Evolutionary conservation across 2,113 vertebrate genomes (phyloP).

Genomic region (Pseudorectes ferrugineus): DNA sequence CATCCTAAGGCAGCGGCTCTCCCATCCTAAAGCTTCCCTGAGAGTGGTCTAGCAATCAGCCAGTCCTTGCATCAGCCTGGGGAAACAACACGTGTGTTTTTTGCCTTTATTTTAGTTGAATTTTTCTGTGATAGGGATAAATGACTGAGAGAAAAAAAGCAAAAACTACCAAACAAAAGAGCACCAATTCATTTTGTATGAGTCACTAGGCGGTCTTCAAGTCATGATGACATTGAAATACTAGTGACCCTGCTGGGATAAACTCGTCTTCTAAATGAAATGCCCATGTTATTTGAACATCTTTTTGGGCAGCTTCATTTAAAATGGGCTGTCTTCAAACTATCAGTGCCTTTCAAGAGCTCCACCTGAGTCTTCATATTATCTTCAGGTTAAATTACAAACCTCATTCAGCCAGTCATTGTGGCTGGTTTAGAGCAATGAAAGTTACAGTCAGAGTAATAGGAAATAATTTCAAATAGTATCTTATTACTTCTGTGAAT

Average conservation of each 20-base stretch:
- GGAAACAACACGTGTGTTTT: background rate
- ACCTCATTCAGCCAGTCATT: background rate
- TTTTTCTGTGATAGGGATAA: background rate
- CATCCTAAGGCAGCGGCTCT: rapidly evolving
- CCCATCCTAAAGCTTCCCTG: background rate
- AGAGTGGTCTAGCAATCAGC: background rate
- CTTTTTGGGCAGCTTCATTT: background rate
- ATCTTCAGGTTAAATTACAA: background rate
- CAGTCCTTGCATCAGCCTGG: background rate
- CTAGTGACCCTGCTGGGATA: background rate
- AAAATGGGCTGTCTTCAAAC: background rate
- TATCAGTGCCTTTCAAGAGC: background rate
- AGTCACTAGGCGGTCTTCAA: background rate
- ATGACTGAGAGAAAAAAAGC: background rate
- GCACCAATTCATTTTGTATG: background rate
- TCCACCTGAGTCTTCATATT: background rate
- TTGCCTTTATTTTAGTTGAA: background rate
- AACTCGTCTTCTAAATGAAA: background rate
- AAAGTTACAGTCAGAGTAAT: background rate
- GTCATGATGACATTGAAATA: background rate
- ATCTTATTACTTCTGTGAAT: background rate
- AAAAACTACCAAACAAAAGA: background rate
- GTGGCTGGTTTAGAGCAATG: background rate
- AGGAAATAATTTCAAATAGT: conserved; percentile 12
- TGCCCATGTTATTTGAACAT: background rate